Evolutionary conservation across 2,888 invertebrate species (phyloP).

Genomic region (Syrphus vitripennis): DNA sequence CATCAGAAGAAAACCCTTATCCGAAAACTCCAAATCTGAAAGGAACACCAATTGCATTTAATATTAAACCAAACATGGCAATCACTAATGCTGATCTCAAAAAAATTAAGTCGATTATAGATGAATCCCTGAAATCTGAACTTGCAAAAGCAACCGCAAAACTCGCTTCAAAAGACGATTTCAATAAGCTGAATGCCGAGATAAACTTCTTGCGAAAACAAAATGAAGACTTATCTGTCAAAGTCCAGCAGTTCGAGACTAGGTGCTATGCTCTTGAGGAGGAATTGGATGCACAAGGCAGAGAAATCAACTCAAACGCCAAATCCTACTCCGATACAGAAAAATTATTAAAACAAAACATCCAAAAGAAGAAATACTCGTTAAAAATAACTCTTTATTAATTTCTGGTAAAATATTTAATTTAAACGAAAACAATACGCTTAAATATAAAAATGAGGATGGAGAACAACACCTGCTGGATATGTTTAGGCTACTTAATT

Average conservation of each 20-base stretch:
- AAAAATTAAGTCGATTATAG: too few species aligned
- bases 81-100: background rate
- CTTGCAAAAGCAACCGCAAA: background rate
- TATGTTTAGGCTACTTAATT: background rate
- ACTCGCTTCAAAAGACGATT: background rate
- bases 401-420: background rate
- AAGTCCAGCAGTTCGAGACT: background rate
- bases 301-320: too few species aligned
- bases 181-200: background rate
- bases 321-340: background rate
- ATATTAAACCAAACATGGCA: background rate
- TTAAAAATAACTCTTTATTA: background rate
- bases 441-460: background rate
- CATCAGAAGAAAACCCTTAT: background rate
- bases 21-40: background rate
- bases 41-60: background rate
- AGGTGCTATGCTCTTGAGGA: too few species aligned
- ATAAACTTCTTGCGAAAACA: background rate
- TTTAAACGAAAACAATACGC: slow-evolving; percentile 1
- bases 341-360: background rate
- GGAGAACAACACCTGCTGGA: background rate
- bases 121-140: background rate
- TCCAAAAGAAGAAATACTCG: background rate
- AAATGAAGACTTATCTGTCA: background rate
- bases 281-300: too few species aligned